Base-by-base conservation (phyloP, 2,888 invertebrate species). In the Patella ulyssiponensis region DNA sequence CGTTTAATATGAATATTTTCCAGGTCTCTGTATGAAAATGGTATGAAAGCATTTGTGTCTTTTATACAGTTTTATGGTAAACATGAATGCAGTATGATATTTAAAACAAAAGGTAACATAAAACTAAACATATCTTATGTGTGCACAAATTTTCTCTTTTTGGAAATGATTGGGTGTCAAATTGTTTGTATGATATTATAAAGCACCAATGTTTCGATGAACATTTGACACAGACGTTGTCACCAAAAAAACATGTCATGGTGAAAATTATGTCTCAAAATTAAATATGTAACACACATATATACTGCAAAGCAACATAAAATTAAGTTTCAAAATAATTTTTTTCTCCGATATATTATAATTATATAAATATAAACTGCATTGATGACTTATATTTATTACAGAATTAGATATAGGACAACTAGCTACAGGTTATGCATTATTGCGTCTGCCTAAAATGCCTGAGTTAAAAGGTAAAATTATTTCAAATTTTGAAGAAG, bases 61-160 rank as follows among this genome's bases (percentile, higher is more conserved):
- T 98, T 97, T 91, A 94, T 99, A 80, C 95, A 96, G 84, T 95
- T 97, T 0, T 99, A 99, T 92, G 95, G 95, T 15, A 99, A 98
- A 91, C 98, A 99, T 92, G 98, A 99, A 90, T 98, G 98, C 89
- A 95, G 94, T 87, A 93, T 98, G 69, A 94, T 99, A 74, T 94
- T 99, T 81, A 94, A 95, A 85, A 92, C 97, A 20, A 97, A 97
- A 92, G 93, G 94, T 94, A 87, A 80, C 81, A 69, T 52, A 20
- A 17, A 23, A 17, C 7, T 14, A n/a, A 56, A 27, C 15, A 4
- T 44, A 15, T 51, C 27, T 17, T 20, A 51, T 7, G 17, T 12
- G 33, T 14, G 12, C 33, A 44, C 71, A 14, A 56, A 70, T 71
- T 27, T 56, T 51, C 14, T 44, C 1, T 14, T 17, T 52, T 15